These are phyloP conservation scores for Brachionus rubens DNA, from an alignment of 1,140 invertebrate genomes.

Conservation along the genomic window DNA sequence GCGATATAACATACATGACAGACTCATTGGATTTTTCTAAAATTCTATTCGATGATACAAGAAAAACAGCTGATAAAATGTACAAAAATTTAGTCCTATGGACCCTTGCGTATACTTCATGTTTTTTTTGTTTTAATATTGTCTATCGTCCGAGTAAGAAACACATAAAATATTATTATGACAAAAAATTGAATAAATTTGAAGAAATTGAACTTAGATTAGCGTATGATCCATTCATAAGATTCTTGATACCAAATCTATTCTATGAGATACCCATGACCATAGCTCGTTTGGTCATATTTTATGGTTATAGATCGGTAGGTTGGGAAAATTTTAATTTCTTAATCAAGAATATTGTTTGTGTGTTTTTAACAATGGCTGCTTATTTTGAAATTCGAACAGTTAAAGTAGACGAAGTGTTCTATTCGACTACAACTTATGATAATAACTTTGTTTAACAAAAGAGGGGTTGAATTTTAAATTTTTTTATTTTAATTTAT, in stretches of 20 bases:
- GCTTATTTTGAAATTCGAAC: conserved; percentile 32
- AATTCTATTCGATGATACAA: conserved; percentile 13
- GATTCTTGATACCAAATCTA: conserved; percentile 1
- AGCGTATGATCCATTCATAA: conserved; percentile 8
- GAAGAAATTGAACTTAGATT: conserved; percentile 18
- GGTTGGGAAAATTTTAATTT: conserved; percentile 40
- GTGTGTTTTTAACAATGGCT: conserved; percentile 29
- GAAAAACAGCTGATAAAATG: neutral
- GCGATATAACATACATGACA: conserved; percentile 20
- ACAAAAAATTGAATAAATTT: conserved; percentile 20
- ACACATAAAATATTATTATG: neutral
- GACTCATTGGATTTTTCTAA: conserved; percentile 33
- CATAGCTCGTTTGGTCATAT: neutral
- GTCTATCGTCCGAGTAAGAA: neutral
- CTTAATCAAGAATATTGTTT: conserved; percentile 19
- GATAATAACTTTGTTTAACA: conserved; percentile 2
- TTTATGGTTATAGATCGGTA: conserved; percentile 14
- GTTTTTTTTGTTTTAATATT: conserved; percentile 25
- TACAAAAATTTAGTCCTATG: conserved; percentile 27
- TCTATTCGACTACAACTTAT: conserved; percentile 19
- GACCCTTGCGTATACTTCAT: conserved; percentile 16
- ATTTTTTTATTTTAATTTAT: too few relatives aligned
- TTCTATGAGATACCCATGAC: conserved; percentile 39
- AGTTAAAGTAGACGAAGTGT: neutral
- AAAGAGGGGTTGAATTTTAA: neutral